Percentiles rank a stretch among this genome's conserved stretches.
Evolutionary conservation across 2,797 vertebrate species (phyloP).

Genomic region (Rhadinocentrus ornatus): DNA sequence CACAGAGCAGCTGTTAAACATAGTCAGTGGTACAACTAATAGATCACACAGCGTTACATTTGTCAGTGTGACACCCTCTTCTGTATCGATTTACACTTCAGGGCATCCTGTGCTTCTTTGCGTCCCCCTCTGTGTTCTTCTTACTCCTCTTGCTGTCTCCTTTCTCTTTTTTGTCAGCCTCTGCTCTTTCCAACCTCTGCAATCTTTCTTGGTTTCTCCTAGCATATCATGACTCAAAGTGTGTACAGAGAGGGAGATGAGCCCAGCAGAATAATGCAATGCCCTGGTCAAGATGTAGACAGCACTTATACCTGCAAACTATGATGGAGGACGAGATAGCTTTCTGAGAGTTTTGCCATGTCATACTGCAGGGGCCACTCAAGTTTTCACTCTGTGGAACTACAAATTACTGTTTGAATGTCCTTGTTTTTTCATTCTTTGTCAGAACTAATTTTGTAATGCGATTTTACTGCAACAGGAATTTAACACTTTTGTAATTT

Average conservation of each 20-base stretch:
- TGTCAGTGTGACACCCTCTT: constrained; percentile 82
- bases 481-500: not conserved
- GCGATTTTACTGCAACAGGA: not conserved
- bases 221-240: constrained; percentile 28
- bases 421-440: not conserved
- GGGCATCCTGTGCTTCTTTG: constrained; percentile 64
- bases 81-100: constrained; percentile 84
- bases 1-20: constrained; percentile 81
- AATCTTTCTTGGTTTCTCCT: constrained; percentile 21
- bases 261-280: constrained; percentile 48
- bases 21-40: constrained; percentile 82
- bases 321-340: constrained; percentile 67
- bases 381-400: not conserved
- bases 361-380: constrained; percentile 2
- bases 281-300: constrained; percentile 43
- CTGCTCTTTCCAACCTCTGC: constrained; percentile 35
- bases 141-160: constrained; percentile 16
- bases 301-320: constrained; percentile 31
- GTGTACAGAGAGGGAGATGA: constrained; percentile 9
- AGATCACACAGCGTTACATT: constrained; percentile 78
- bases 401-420: not conserved
- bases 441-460: not conserved
- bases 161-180: constrained; percentile 24
- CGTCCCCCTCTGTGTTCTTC: constrained; percentile 40
- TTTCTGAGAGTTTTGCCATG: constrained; percentile 26